These are phyloP conservation scores for Rhyacichthys aspro DNA, from an alignment of 2,797 vertebrate genomes.

Conservation along the genomic window DNA sequence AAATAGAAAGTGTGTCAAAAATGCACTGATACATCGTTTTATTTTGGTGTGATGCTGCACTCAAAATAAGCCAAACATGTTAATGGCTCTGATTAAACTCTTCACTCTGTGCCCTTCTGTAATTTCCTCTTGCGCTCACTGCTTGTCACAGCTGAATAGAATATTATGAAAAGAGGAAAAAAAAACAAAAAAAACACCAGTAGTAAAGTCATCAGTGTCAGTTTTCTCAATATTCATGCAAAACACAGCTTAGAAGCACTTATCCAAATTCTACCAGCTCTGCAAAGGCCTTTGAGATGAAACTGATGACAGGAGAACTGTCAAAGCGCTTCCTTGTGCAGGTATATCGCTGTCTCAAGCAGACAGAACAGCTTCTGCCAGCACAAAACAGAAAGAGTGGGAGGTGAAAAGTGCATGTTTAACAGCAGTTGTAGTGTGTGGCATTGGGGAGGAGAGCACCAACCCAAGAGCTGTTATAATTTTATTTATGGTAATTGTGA, in stretches of 20 bases:
- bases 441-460: constrained; percentile 18
- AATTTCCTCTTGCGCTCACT: background rate
- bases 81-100: background rate
- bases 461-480: constrained; percentile 31
- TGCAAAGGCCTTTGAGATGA: constrained; percentile 24
- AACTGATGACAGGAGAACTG: constrained; percentile 23
- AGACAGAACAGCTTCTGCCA: constrained; percentile 24
- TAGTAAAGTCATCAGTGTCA: constrained; percentile 19
- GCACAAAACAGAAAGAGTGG: constrained; percentile 34
- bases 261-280: constrained; percentile 43
- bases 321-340: constrained; percentile 23
- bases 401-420: constrained; percentile 19
- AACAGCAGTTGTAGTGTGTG: constrained; percentile 31
- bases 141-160: constrained; percentile 10
- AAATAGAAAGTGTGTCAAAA: background rate
- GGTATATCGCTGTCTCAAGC: constrained; percentile 9
- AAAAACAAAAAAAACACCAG: constrained; percentile 21
- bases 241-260: constrained; percentile 18
- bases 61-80: background rate
- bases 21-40: background rate
- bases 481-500: constrained; percentile 66
- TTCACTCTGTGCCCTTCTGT: background rate
- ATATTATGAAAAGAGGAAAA: constrained; percentile 21
- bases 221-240: constrained; percentile 24
- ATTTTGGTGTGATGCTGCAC: background rate